Base-by-base conservation (phyloP, 2,113 vertebrate species). In the Syngnathoides biaculeatus region DNA sequence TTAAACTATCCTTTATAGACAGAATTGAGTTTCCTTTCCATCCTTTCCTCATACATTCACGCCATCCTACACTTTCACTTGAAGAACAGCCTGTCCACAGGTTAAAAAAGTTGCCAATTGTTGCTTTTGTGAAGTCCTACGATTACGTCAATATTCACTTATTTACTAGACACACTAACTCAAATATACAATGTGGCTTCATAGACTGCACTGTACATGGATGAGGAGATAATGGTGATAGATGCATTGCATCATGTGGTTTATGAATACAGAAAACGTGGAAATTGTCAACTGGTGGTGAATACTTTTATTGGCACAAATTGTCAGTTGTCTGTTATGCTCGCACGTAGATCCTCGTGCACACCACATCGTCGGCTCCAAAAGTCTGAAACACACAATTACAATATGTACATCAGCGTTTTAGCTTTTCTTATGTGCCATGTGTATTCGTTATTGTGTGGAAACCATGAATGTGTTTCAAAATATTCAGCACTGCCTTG, bases 321-420 rank as follows among this genome's bases (percentile, higher is more conserved):
- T 19, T 20, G 35, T 59, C 26, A 8, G 55, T n/a, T 47, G n/a
- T 57, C 62, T 48, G n/a, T 52, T 89, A 96, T 12, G 92, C 95
- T 67, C 95, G 91, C 40, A 94, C 77, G 59, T 98, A 98, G 91
- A 97, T 92, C 81, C 95, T 92, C 10, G 95, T 98, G 90, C 96
- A 98, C 73, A 97, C 92, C 79, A 98, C 93, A 0, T 96, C 94
- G 26, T 98, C 93, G 0, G 96, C 95, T 67, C 95, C 96, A 9
- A 98, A 95, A 1, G 90, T 95, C 96, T 98, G 92, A 68, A 84
- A 90, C 4, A 80, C 8, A 27, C 14, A 57, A 57, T 57, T 55
- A 57, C 7, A 30, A 56, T 27, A 82, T 48, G 77, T 65, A 20
- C 10, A 22, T 52, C 50, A 52, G n/a, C n/a, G 22, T 52, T 22